A percentile compares a stretch with the other conserved stretches of the same genome.
Conservation (phyloP, 1,140 invertebrate species). For the Aphaenogaster ashmeadi region DNA sequence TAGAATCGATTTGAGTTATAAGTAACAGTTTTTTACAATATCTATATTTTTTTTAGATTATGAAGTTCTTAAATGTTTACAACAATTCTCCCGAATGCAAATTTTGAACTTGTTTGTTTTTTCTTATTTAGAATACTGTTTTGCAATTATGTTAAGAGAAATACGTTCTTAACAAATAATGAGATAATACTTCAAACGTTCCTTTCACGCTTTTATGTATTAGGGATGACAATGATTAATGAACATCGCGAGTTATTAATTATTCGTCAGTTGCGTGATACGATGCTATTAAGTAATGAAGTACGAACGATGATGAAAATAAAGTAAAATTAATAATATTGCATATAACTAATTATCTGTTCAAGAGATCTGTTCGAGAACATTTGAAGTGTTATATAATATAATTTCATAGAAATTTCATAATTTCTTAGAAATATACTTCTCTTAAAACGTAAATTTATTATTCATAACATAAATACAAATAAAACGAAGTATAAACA, state of each 20-base stretch:
- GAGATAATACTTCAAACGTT: constrained; percentile 17
- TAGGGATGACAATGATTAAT: constrained; percentile 31
- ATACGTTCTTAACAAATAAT: constrained; percentile 12
- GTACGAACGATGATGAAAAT: constrained; percentile 1
- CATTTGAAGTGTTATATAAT: neutral
- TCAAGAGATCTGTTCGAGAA: constrained; percentile 10
- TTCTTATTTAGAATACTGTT: neutral
- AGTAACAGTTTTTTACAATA: neutral
- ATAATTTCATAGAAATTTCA: constrained; percentile 2
- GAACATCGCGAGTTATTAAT: constrained; percentile 41
- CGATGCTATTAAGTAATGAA: constrained; percentile 36
- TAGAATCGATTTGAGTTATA: neutral
- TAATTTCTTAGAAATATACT: neutral
- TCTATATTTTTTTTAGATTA: neutral
- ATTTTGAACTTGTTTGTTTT: neutral
- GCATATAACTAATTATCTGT: constrained; percentile 20
- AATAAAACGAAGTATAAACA: neutral
- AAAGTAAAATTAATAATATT: constrained; percentile 40
- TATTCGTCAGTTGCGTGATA: constrained; percentile 26
- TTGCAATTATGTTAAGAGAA: constrained; percentile 23
- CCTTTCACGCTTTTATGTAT: constrained; percentile 27
- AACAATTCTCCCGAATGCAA: neutral
- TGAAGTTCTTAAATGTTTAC: constrained; percentile 16
- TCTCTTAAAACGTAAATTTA: neutral
- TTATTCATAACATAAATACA: neutral